Conservation (phyloP, 2,888 invertebrate genomes). For the Ptychoptera contaminata region DNA sequence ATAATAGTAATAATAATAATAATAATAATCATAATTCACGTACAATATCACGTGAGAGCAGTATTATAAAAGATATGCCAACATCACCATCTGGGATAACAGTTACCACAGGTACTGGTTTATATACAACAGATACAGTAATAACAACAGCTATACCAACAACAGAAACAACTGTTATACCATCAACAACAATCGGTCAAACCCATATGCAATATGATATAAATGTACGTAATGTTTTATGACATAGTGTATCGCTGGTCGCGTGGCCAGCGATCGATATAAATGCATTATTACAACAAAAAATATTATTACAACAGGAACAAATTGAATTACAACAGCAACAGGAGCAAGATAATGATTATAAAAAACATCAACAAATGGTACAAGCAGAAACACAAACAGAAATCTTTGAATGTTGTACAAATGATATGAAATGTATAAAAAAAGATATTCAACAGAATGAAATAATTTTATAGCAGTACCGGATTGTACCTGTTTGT, state of each 20-base stretch:
- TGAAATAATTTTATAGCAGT: slow-evolving; percentile 4
- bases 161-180: neutral
- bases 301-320: neutral
- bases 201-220: slow-evolving; percentile 1
- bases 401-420: neutral
- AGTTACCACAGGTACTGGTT: neutral
- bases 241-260: slow-evolving; percentile 34
- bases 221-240: slow-evolving; percentile 19
- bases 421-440: neutral
- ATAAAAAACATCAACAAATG: neutral
- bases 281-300: slow-evolving; percentile 20
- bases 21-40: slow-evolving; percentile 2
- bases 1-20: slow-evolving; percentile 3
- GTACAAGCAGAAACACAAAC: slow-evolving; percentile 2
- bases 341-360: neutral
- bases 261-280: slow-evolving; percentile 33
- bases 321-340: neutral
- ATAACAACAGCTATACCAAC: neutral
- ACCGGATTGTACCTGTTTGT: neutral
- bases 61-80: slow-evolving; percentile 2
- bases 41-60: neutral
- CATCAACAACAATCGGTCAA: neutral
- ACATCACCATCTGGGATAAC: neutral
- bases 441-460: neutral
- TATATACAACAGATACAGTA: slow-evolving; percentile 2